Percentiles rank a stretch among this genome's conserved stretches.
These are phyloP conservation scores for Ditylenchus dipsaci DNA, from an alignment of 1,140 invertebrate genomes.

Conservation along the genomic window DNA sequence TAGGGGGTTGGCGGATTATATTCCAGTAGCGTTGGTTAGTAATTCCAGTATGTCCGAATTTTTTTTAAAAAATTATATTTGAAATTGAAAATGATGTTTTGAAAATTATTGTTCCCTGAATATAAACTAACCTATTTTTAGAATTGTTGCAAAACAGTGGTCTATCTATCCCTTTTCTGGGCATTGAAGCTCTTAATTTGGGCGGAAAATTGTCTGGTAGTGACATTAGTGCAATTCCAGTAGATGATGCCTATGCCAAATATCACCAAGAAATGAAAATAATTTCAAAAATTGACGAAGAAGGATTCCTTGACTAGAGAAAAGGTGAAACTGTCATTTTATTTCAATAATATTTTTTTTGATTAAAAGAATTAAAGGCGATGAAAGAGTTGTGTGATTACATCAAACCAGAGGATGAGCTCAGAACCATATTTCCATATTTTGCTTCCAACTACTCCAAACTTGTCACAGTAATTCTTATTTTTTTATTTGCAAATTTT, in stretches of 20 bases:
- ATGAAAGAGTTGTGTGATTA: constrained; percentile 17
- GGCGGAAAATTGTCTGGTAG: neutral
- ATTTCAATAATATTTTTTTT: neutral
- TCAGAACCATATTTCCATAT: constrained; percentile 8
- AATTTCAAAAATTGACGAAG: constrained; percentile 39
- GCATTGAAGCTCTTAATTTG: constrained; percentile 7
- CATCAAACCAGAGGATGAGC: constrained; percentile 11
- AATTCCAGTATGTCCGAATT: too few relatives aligned
- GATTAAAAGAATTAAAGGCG: constrained; percentile 5
- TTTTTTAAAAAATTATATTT: too few relatives aligned
- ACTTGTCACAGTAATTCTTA: constrained; percentile 1
- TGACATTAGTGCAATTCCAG: neutral
- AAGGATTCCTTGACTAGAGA: constrained; percentile 34
- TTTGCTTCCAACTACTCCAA: constrained; percentile 18
- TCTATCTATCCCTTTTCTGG: constrained; percentile 21
- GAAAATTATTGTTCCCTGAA: too few relatives aligned
- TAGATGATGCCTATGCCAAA: constrained; percentile 5
- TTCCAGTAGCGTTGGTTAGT: too few relatives aligned
- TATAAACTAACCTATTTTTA: too few relatives aligned
- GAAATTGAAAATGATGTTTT: too few relatives aligned
- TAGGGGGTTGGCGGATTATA: too few relatives aligned
- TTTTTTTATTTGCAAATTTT: neutral
- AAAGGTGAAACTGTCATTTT: constrained; percentile 20
- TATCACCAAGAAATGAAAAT: constrained; percentile 37
- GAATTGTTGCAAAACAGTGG: constrained; percentile 22